Evolutionary conservation across 2,888 invertebrate genomes (phyloP).

Genomic region (Drosophila paranaensis): DNA sequence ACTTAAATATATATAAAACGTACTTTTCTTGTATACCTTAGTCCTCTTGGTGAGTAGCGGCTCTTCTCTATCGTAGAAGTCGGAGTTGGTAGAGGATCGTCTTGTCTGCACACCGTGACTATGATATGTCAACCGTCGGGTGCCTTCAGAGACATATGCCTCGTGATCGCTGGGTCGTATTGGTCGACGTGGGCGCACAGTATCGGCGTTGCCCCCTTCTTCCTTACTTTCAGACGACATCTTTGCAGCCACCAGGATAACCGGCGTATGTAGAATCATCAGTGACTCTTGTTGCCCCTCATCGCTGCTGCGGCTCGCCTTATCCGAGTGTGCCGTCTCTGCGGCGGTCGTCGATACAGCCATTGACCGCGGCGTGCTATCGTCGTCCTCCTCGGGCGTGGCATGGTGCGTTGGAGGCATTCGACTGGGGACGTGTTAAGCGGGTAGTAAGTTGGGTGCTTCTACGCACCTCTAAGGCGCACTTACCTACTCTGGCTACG

Average conservation of each 20-base stretch:
- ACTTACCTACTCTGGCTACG: constrained; percentile 64
- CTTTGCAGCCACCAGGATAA: constrained; percentile 7
- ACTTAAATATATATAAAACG: constrained; percentile 11
- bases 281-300: background rate
- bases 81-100: constrained; percentile 2
- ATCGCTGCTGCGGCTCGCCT: background rate
- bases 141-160: background rate
- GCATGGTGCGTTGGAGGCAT: background rate
- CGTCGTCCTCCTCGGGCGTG: background rate
- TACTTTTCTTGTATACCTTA: constrained; percentile 62
- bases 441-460: constrained; percentile 17
- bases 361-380: background rate
- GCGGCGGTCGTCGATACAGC: background rate
- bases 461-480: constrained; percentile 2
- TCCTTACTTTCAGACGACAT: background rate
- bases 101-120: background rate
- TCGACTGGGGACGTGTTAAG: constrained; percentile 20
- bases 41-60: constrained; percentile 48
- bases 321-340: background rate
- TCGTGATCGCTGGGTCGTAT: background rate
- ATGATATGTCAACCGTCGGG: background rate
- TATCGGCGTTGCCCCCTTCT: background rate
- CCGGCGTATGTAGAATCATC: background rate
- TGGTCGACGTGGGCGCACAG: no score
- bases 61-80: constrained; percentile 14